Conservation (phyloP, 2,888 invertebrate genomes). For the Eupithecia dodoneata region DNA sequence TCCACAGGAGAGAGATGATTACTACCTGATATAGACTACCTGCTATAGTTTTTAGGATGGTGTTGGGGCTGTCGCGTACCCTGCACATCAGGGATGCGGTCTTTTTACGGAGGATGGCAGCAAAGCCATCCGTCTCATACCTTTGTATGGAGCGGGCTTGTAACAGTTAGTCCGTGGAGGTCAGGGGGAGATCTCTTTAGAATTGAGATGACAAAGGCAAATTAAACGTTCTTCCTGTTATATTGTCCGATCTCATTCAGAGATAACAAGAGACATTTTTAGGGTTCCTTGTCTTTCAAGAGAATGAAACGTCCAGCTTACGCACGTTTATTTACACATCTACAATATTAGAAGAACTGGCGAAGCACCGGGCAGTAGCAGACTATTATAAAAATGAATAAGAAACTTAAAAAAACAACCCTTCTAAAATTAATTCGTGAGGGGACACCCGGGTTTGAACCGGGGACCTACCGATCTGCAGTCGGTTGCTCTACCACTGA, state of each 20-base stretch:
- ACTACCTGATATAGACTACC: too few relatives aligned
- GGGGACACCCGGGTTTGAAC: slow-evolving; percentile 1
- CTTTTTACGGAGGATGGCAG: too few relatives aligned
- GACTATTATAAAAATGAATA: background rate
- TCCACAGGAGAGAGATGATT: too few relatives aligned
- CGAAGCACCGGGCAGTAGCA: background rate
- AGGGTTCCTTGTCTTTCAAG: background rate
- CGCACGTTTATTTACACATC: background rate
- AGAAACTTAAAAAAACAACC: background rate
- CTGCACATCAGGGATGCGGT: too few relatives aligned
- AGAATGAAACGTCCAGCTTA: background rate
- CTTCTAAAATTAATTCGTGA: background rate
- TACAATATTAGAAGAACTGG: background rate
- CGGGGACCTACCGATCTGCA: slow-evolving; percentile 2
- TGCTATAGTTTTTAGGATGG: too few relatives aligned
- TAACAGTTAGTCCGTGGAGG: background rate
- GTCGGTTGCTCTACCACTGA: background rate
- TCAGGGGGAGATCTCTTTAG: slow-evolving; percentile 19
- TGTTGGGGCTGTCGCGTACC: too few relatives aligned
- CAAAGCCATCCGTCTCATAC: too few relatives aligned
- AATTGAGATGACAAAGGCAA: slow-evolving; percentile 34
- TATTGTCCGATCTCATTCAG: slow-evolving; percentile 13
- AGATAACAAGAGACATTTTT: slow-evolving; percentile 1
- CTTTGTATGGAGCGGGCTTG: slow-evolving; percentile 1
- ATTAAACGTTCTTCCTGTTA: slow-evolving; percentile 29